Evolutionary conservation across 30 jellyfish, hydroid and myxozoan genomes (phyloP), one percentile per base, ranked within the genome.

Genomic region (Hydractinia echinata): DNA sequence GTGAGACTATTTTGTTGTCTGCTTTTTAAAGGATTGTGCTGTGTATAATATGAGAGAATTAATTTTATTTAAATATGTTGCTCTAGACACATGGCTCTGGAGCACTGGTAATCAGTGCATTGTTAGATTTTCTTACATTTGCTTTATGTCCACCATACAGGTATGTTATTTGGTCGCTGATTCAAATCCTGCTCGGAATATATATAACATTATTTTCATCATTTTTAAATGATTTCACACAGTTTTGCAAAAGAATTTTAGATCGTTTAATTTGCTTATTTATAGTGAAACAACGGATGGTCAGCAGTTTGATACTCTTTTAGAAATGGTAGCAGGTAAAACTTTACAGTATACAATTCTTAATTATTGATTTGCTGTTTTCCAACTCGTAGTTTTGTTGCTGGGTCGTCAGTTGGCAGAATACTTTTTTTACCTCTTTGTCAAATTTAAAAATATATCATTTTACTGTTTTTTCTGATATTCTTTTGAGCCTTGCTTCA

Each of bases 81-180:
- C 84, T 87, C 0, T 76, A 87, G 98, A 87, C 81, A 92, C 95
- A 89, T 8, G 91, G 82, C 30, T 89, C 99, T 44, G 99, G 99
- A 8, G 96, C 99, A 1, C 91, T 94, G 6, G 96, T 94, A 69
- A 94, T 94, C 66, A 81, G 96, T 83, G 96, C 97, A 49, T 60
- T 94, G 53, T 86, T 94, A 7, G 99, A 94, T 69, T 87, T 88
- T 71, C 83, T 94, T 54, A 94, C 96, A 54, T 94, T 88, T 79
- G 88, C 96, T 4, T 82, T 94, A 15, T 94, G 99, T 53, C 96
- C 96, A 4, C 99, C 99, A 6, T 94, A 94, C 85, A 87, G 96
- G 99, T 94, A 73, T 5, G 93, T 73, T 21, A 8, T 10, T 5
- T 10, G 4, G 73, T 5, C 5, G 4, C 73, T 62, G 5, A 15